phyloP scores from a whole-genome alignment of 2,888 invertebrate species.

The Corbicula japonica region DNA sequence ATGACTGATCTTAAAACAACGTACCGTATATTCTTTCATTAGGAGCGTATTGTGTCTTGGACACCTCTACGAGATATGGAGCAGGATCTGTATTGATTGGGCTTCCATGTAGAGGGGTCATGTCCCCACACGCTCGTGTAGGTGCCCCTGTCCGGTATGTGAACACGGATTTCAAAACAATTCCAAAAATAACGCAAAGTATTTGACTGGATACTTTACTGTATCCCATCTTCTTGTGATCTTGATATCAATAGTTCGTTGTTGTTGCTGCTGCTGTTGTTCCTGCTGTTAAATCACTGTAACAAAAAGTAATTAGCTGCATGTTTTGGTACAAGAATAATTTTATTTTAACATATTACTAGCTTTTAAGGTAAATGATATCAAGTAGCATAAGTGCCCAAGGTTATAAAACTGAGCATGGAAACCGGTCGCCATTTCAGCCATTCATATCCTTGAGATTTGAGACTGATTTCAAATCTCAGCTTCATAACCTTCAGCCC shows the following conservation, averaged over 20 bases:
- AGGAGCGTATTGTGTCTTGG: slow-evolving; percentile 62
- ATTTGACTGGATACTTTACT: not conserved
- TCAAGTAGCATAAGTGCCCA: too few species aligned
- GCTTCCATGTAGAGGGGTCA: slow-evolving; percentile 63
- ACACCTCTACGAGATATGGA: slow-evolving; percentile 61
- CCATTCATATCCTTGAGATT: too few species aligned
- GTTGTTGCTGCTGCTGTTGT: slow-evolving; percentile 3
- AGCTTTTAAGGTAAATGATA: too few species aligned
- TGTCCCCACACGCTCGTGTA: slow-evolving; percentile 61
- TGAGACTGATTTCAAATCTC: too few species aligned
- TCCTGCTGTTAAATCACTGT: slow-evolving; percentile 3
- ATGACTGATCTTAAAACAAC: not conserved
- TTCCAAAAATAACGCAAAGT: slow-evolving; percentile 8
- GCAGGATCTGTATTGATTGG: slow-evolving; percentile 52
- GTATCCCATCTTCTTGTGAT: not conserved
- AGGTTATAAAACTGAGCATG: too few species aligned
- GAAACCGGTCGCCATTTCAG: too few species aligned
- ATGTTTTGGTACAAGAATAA: too few species aligned
- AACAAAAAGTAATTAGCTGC: too few species aligned
- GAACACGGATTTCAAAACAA: slow-evolving; percentile 4
- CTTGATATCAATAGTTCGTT: not conserved
- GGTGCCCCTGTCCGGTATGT: slow-evolving; percentile 64
- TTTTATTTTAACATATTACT: too few species aligned
- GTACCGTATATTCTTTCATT: slow-evolving; percentile 66
- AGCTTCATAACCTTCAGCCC: too few species aligned